Evolutionary conservation across 37 sponge, comb jelly and placozoan genomes (phyloP), one percentile per base, ranked within the genome.

Genomic region (Spongia lamella): DNA sequence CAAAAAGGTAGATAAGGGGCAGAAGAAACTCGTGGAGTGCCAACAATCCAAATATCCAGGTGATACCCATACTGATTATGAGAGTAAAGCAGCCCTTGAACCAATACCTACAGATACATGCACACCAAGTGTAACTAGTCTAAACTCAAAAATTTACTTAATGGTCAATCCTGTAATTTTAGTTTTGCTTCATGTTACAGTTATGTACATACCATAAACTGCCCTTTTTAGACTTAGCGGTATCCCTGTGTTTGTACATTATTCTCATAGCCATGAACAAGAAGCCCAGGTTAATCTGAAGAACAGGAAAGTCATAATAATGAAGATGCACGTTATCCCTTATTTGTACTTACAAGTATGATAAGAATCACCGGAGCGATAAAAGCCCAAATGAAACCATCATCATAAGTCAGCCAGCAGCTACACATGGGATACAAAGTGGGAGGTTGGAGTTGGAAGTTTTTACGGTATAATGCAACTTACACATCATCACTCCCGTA

Each of bases 31-130:
- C 56, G 43, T 69, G 65, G 24, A 88, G 78, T 1, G 39, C 38
- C 13, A 82, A 22, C 29, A 88, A 29, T 26, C 83, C 83, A 60
- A 77, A 47, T 20, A 88, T 60, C 83, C 83, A 88, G 7, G 77
- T 58, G 27, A 88, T 78, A 0, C 89, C 89, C 76, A 88, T 70
- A 40, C 78, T 51, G 36, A 82, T 50, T 5, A 78, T 33, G 11
- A 88, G 62, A 22, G 83, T 73, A 0, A 84, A 37, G 21, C 50
- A 38, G n/a, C 56, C 61, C 57, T 78, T 84, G 50, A 84, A 40
- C 85, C 85, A 84, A 25, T 71, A 72, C n/a, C 85, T 84, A 49
- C 1, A 63, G 55, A 36, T 43, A 43, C 9, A 9, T 9, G 47
- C 9, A 43, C 47, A 5, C 5, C 9, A 13, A 43, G 47, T 9